Evolutionary conservation across 2,888 invertebrate species (phyloP).

Genomic region (Cistogaster globosa): DNA sequence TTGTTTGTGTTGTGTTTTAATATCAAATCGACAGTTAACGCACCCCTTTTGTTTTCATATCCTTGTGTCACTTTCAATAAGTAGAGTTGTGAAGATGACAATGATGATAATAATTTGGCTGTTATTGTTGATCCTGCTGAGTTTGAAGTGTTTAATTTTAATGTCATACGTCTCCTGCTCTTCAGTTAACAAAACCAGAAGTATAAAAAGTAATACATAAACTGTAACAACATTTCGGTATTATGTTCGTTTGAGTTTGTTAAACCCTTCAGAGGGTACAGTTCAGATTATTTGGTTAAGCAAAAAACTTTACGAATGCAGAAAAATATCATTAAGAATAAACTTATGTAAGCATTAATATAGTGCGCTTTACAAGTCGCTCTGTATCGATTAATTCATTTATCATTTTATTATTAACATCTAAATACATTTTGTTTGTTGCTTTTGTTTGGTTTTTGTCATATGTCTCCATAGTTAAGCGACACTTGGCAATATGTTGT

Average conservation of each 20-base stretch:
- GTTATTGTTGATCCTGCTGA: constrained; percentile 69
- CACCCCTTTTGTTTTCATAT: constrained; percentile 67
- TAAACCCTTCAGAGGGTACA: constrained; percentile 11
- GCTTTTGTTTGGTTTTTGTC: constrained; percentile 13
- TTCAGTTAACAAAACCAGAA: constrained; percentile 20
- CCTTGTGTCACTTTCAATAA: constrained; percentile 60
- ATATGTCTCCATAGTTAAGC: constrained; percentile 35
- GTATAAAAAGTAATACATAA: constrained; percentile 13
- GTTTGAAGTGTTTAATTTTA: constrained; percentile 69
- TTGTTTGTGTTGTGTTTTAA: constrained; percentile 57
- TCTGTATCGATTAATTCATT: neutral
- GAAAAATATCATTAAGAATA: too few relatives aligned
- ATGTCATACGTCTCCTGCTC: constrained; percentile 59
- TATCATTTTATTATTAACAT: constrained; percentile 36
- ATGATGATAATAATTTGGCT: constrained; percentile 64
- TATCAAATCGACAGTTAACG: constrained; percentile 65
- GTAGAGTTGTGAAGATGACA: constrained; percentile 42
- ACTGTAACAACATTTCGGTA: constrained; percentile 1
- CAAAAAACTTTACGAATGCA: too few relatives aligned
- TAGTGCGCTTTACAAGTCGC: constrained; percentile 18
- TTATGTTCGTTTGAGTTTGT: neutral
- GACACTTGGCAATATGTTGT: constrained; percentile 67
- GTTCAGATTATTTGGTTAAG: neutral
- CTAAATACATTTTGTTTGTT: constrained; percentile 33
- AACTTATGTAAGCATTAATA: neutral